Evolutionary conservation across 2,888 invertebrate genomes (phyloP), one percentile per base, ranked within the genome.

Genomic region (Euspilapteryx auroguttella): DNA sequence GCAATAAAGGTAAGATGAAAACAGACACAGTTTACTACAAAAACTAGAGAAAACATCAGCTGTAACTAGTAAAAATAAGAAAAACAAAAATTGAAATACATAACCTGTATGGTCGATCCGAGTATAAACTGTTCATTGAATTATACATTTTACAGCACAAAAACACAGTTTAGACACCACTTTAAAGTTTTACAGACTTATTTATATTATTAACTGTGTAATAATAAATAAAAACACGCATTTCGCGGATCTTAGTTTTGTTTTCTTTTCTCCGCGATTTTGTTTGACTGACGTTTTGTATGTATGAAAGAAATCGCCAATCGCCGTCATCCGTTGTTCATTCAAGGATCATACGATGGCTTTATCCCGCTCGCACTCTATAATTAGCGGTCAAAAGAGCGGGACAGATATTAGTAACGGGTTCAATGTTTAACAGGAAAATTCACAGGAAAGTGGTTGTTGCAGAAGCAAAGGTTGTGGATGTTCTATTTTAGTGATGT

Each of bases 261-360:
- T 64, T 65, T 48, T 51, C 44, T 28, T n/a, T n/a, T n/a, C n/a
- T n/a, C n/a, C n/a, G n/a, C n/a, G n/a, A n/a, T n/a, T n/a, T n/a
- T n/a, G n/a, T n/a, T n/a, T n/a, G n/a, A n/a, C n/a, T n/a, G n/a
- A 21, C 33, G 29, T 28, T 49, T 53, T 63, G 62, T n/a, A n/a
- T n/a, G n/a, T n/a, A 64, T 62, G 50, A 57, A 50, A 40, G 38
- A 9, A 39, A 37, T 42, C 44, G 35, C 51, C 53, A 54, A 59
- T 55, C 42, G 47, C 45, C n/a, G n/a, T n/a, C n/a, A n/a, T n/a
- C n/a, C n/a, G n/a, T n/a, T n/a, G 49, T 37, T 50, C 43, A 46
- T 44, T 55, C 62, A 55, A 49, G 49, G 52, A 71, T 71, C 73
- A 53, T 71, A 71, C 69, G 73, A 73, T 73, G 47, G 10, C 37